phyloP scores from a whole-genome alignment of 2,113 vertebrate species.

The Rattus rattus region DNA sequence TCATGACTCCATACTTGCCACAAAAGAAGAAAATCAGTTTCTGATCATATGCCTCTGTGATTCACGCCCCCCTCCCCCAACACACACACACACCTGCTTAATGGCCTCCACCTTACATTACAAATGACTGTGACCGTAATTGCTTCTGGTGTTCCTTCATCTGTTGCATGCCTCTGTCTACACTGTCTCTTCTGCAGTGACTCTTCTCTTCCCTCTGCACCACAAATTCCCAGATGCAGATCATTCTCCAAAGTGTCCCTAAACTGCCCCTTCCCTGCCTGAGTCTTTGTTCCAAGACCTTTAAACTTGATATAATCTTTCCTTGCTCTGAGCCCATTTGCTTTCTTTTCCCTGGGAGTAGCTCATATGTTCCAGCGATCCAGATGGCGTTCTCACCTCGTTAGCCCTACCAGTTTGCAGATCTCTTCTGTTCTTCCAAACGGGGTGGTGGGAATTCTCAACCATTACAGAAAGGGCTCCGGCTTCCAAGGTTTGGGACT shows the following conservation, averaged over 20 bases:
- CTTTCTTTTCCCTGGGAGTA: background rate
- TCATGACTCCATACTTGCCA: background rate
- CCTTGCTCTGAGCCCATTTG: background rate
- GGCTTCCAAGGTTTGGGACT: background rate
- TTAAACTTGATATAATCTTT: background rate
- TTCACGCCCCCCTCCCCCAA: background rate
- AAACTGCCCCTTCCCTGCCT: background rate
- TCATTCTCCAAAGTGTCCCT: background rate
- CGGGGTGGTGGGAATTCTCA: fast-evolving
- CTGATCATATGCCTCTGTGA: background rate
- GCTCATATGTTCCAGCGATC: background rate
- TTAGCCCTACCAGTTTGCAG: background rate
- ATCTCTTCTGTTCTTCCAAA: background rate
- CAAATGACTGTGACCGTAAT: background rate
- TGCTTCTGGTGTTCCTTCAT: background rate
- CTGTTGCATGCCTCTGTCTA: background rate
- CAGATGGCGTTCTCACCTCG: background rate
- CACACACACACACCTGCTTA: no score
- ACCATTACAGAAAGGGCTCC: background rate
- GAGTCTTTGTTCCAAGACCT: background rate
- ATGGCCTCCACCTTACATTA: no score
- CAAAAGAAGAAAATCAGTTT: background rate
- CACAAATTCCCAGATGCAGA: background rate
- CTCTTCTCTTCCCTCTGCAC: background rate
- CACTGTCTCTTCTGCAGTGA: background rate